Base-by-base conservation (phyloP, 64 coral and sea anemone species). In the Actinia equina region DNA sequence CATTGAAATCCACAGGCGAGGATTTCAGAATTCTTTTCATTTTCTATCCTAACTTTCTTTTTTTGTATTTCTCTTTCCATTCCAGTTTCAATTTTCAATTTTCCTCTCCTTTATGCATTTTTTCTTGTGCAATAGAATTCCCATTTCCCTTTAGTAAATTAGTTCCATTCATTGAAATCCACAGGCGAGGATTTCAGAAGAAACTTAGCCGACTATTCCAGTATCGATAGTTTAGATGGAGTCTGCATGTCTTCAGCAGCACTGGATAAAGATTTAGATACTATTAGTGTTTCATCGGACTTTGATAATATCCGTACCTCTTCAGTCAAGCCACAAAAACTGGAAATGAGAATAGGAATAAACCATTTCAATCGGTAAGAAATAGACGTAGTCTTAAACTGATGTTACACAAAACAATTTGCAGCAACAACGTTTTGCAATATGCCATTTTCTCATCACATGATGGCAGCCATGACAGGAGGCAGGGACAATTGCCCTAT, bases 311-410 rank as follows among this genome's bases (percentile, higher is more conserved):
- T 86, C 20, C 91, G 41, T 15, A 14, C 81, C 6, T 55, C 79
- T 14, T 58, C 82, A 43, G 67, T 69, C 56, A 97, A 97, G 90
- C 91, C 91, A 69, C 94, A 97, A 84, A 97, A 97, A 79, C 70
- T 97, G 43, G 94, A 93, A 69, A 93, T 84, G 27, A 92, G 97
- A 45, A 99, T 99, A 90, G 97, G 97, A 77, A 95, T 99, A 43
- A 90, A 95, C 11, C 97, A 93, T 86, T 99, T 99, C 55, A 99
- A 99, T 85, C 93, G 97, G 97, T 99, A 88, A 59, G 53, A 30
- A 11, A 71, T 13, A 74, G 10, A 30, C 30, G 30, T 37, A 37
- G 30, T 37, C 30, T 37, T 37, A 37, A 1, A 1, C 30, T 37
- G 30, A 37, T 37, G 0, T 37, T 37, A 37, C 30, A 37, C 30